phyloP scores from a whole-genome alignment of 2,113 vertebrate genomes.

The Daubentonia madagascariensis region DNA sequence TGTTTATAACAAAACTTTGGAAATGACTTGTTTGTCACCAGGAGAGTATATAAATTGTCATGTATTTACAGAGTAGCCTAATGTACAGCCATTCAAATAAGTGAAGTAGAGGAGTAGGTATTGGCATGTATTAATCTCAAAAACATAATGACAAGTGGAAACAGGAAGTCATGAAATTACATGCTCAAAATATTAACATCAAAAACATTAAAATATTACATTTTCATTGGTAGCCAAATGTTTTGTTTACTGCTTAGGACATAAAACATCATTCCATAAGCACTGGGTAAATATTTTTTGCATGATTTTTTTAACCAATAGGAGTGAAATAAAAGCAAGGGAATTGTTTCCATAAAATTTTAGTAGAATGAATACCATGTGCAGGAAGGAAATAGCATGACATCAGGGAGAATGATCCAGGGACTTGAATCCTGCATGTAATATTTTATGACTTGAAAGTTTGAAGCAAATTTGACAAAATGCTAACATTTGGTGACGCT shows the following conservation, averaged over 20 bases:
- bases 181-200: not conserved
- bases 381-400: not conserved
- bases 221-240: not conserved
- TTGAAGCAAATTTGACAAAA: not conserved
- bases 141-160: not conserved
- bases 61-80: not conserved
- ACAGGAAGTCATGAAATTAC: not conserved
- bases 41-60: not conserved
- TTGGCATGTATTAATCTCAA: not conserved
- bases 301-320: not conserved
- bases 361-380: not conserved
- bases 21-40: not conserved
- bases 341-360: not conserved
- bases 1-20: not conserved
- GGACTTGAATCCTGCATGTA: not conserved
- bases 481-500: not conserved
- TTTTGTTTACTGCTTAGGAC: not conserved
- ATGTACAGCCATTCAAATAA: not conserved
- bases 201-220: not conserved
- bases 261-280: not conserved
- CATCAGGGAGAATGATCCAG: not conserved
- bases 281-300: not conserved
- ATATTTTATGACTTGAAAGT: not conserved
- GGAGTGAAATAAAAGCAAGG: not conserved
- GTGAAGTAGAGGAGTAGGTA: not conserved